Evolutionary conservation across 2,888 invertebrate genomes (phyloP), one percentile per base, ranked within the genome.

Genomic region (Dynastes tityus): DNA sequence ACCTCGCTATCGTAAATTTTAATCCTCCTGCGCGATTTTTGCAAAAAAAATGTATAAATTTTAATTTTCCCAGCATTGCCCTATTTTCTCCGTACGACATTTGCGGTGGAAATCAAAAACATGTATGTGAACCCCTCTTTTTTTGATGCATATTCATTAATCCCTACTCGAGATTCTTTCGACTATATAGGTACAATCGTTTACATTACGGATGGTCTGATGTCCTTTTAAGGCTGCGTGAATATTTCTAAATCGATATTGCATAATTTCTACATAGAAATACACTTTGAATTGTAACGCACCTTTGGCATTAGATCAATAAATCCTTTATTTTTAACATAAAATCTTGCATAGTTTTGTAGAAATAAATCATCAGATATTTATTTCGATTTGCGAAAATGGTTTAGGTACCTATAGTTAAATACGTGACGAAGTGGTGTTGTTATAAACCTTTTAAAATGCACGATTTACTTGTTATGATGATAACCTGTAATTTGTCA

Each of bases 131-230:
- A 73, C 73, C 73, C 45, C 45, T 8, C 53, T 64, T 64, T 64
- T 73, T 73, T 58, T 27, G 73, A 53, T 73, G 58, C 73, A 73
- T 73, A 73, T 73, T 73, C 73, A 73, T 73, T 73, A 45, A 73
- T 32, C 53, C 58, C 29, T 32, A 68, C 49, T 22, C 45, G 68
- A 22, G 45, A 49, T 49, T 22, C 40, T 27, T 45, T 45, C 49
- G 45, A 11, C 16, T 40, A 40, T 5, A 32, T 37, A 27, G 29
- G 68, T 40, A 68, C 11, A 55, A 55, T 55, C 55, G 55, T n/a
- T 55, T 3, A 6, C 16, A 55, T 55, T 55, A 22, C 5, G 6
- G 55, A 22, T 55, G 55, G n/a, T 22, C 13, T 6, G 55, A 16
- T 55, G 22, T 22, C n/a, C 16, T 16, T 55, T 55, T 55, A 55